Evolutionary conservation across 1,140 invertebrate genomes (phyloP).

Genomic region (Uloborus diversus): DNA sequence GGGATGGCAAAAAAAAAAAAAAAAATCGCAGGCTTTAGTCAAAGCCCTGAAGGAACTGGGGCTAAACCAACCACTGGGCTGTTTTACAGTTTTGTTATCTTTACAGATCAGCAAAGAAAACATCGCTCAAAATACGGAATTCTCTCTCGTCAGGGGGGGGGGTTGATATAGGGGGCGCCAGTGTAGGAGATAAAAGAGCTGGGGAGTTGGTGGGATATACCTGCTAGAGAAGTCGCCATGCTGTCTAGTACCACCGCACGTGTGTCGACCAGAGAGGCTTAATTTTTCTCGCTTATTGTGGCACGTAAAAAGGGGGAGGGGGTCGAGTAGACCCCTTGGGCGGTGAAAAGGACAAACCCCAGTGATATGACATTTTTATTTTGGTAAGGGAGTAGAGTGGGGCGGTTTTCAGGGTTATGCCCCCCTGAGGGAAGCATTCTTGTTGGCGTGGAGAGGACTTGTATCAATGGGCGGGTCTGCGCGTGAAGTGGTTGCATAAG

Average conservation of each 20-base stretch:
- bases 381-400: constrained; percentile 16
- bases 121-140: constrained; percentile 47
- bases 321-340: background rate
- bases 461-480: background rate
- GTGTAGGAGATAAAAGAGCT: background rate
- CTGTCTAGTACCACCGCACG: constrained; percentile 11
- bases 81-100: constrained; percentile 57
- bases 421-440: constrained; percentile 42
- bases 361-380: constrained; percentile 43
- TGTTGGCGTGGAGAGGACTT: background rate
- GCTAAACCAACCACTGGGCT: constrained; percentile 43
- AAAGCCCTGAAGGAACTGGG: constrained; percentile 33
- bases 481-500: constrained; percentile 6
- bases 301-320: background rate
- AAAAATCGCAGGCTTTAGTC: constrained; percentile 45
- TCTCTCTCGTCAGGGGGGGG: constrained; percentile 1
- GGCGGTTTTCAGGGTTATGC: constrained; percentile 13
- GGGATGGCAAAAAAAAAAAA: constrained; percentile 3
- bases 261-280: constrained; percentile 40
- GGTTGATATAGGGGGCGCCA: background rate
- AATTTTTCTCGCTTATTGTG: constrained; percentile 54
- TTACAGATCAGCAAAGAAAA: constrained; percentile 56
- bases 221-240: constrained; percentile 8
- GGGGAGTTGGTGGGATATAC: background rate
- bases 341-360: background rate